Base-by-base conservation (phyloP, 2,797 vertebrate species). In the Anabas testudineus region DNA sequence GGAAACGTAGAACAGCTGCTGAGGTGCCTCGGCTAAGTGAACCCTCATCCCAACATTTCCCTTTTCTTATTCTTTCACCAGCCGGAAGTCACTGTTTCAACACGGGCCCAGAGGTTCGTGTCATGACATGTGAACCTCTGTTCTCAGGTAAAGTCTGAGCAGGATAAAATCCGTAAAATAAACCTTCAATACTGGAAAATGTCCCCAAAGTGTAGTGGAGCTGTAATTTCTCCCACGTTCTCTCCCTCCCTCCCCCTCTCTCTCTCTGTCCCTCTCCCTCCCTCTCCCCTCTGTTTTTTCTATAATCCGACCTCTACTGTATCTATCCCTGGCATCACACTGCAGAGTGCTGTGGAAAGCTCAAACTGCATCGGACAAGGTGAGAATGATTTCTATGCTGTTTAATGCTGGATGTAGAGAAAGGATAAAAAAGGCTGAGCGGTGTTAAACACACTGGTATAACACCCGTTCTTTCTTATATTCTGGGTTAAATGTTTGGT, bases 301-400 rank as follows among this genome's bases (percentile, higher is more conserved):
- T 78, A 79, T 75, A 80, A 88, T 72, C 85, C 91, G 84, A 90
- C 89, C 87, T 91, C 90, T 87, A 90, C 88, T 92, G 87, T 90
- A 84, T 89, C 78, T 87, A 83, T 81, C 83, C 74, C 86, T 78
- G 87, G 84, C 90, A 91, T 87, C 86, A 78, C 85, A 89, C 90
- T 90, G 85, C 87, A 90, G 90, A 90, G 79, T 81, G 80, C 80
- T 65, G 83, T 88, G 77, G 85, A 76, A 75, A 84, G 82, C 76
- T 82, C 78, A 87, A 91, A 92, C 81, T 85, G 87, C 88, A 88
- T 78, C 89, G 85, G 73, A 85, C 76, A 81, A 90, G 89, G 91
- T 93, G 80, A 91, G 90, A 74, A 66, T 46, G 69, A 84, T 88
- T 87, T 68, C 61, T 69, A 34, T 54, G 14, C 62, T 68, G 2